A percentile compares a stretch with the other conserved stretches of the same genome.
Conservation (phyloP, 2,888 invertebrate genomes). For the Coecobrya sp. region DNA sequence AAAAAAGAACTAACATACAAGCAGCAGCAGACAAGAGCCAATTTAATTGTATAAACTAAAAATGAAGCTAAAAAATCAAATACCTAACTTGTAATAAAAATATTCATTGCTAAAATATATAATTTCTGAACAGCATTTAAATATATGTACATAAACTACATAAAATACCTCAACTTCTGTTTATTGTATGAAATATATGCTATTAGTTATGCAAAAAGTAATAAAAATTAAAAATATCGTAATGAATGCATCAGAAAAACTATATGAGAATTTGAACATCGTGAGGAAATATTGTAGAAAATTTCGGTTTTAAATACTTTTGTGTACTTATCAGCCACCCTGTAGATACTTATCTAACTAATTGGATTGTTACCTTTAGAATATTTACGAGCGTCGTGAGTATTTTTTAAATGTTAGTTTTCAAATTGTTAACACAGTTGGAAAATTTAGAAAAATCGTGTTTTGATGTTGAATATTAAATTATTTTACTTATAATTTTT, state of each 20-base stretch:
- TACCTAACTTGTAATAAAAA: background rate
- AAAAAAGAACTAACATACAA: background rate
- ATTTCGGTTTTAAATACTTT: background rate
- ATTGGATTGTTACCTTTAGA: no score
- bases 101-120: background rate
- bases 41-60: background rate
- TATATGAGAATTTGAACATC: background rate
- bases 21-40: conserved; percentile 29
- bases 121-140: background rate
- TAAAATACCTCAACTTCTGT: background rate
- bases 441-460: background rate
- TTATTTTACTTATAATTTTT: conserved; percentile 11
- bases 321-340: background rate
- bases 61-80: background rate
- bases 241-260: background rate
- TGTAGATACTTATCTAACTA: background rate
- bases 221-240: background rate
- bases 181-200: background rate
- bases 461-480: background rate
- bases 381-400: background rate
- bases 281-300: background rate
- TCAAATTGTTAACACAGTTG: background rate
- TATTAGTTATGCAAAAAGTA: background rate
- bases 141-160: background rate
- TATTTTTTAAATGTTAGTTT: background rate